Percentiles rank a stretch among this genome's conserved stretches.
Conservation (phyloP, 2,888 invertebrate species). For the Agriopis aurantiaria region DNA sequence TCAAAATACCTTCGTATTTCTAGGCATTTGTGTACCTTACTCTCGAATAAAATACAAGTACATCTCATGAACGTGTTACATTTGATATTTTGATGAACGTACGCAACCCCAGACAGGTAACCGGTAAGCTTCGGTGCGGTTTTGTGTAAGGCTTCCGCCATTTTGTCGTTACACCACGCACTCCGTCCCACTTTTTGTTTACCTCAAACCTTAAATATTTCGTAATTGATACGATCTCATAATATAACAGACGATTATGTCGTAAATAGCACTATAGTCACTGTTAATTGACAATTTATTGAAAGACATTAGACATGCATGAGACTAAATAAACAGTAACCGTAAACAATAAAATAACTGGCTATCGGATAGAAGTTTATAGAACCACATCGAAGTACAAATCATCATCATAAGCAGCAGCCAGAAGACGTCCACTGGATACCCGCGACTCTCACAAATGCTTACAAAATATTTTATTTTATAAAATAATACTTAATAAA, state of each 20-base stretch:
- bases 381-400: background rate
- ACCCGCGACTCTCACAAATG: too few relatives aligned
- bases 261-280: background rate
- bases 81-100: conserved; percentile 17
- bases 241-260: background rate
- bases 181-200: conserved; percentile 16
- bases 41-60: conserved; percentile 7
- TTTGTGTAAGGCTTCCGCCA: conserved; percentile 38
- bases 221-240: background rate
- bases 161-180: conserved; percentile 29
- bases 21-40: background rate
- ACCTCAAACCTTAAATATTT: conserved; percentile 3
- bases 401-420: too few relatives aligned
- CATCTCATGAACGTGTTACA: conserved; percentile 13
- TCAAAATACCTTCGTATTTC: background rate
- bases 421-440: too few relatives aligned
- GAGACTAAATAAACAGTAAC: background rate
- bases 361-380: background rate
- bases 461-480: too few relatives aligned
- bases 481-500: too few relatives aligned
- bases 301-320: background rate
- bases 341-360: background rate
- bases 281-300: background rate
- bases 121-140: conserved; percentile 33
- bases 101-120: conserved; percentile 28